These are phyloP conservation scores for Peribatodes rhomboidaria DNA, from an alignment of 2,888 invertebrate genomes.

Conservation along the genomic window DNA sequence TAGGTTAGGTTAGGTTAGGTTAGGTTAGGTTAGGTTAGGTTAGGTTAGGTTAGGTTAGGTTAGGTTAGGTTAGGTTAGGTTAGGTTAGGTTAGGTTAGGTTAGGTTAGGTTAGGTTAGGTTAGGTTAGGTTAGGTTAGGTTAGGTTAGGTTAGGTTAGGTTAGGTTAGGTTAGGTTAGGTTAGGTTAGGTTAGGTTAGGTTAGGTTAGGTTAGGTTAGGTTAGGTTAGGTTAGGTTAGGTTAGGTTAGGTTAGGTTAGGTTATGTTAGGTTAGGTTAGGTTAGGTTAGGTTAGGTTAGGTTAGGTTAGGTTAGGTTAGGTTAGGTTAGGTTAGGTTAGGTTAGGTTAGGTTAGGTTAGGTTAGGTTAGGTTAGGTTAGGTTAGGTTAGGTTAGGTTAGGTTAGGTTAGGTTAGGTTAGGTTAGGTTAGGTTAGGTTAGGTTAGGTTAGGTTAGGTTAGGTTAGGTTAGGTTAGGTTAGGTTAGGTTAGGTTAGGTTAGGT, in stretches of 20 bases:
- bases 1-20: constrained; percentile 3
- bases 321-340: constrained; percentile 2
- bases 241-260: no score
- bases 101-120: no score
- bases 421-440: constrained; percentile 3
- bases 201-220: no score
- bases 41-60: constrained; percentile 3
- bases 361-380: constrained; percentile 3
- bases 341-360: constrained; percentile 3
- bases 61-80: constrained; percentile 3
- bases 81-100: constrained; percentile 3
- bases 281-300: constrained; percentile 1
- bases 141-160: constrained; percentile 1
- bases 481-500: constrained; percentile 3
- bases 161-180: background rate
- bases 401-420: constrained; percentile 3
- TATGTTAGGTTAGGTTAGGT: no score
- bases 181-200: constrained; percentile 3
- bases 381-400: constrained; percentile 1
- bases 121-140: constrained; percentile 1
- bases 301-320: constrained; percentile 3
- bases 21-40: constrained; percentile 3
- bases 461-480: constrained; percentile 3
- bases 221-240: constrained; percentile 3
- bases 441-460: constrained; percentile 1